These are phyloP conservation scores for Emesis castigata DNA, from an alignment of 2,888 invertebrate genomes.

Conservation along the genomic window DNA sequence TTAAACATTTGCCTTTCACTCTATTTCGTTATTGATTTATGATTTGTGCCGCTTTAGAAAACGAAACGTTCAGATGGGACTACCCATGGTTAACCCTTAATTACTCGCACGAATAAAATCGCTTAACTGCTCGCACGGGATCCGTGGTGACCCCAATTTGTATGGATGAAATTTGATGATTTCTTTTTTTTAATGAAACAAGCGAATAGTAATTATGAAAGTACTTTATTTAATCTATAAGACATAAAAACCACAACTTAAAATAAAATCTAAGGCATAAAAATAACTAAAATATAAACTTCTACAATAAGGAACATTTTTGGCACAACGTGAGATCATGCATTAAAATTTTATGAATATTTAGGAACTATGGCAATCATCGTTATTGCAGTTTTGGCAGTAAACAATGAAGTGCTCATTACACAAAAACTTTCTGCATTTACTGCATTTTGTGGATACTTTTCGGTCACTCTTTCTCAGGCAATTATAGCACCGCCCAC, in stretches of 20 bases:
- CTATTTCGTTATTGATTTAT: too few relatives aligned
- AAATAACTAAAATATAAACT: slow-evolving; percentile 21
- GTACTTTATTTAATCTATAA: slow-evolving; percentile 15
- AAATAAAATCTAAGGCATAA: not conserved
- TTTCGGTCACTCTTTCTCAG: slow-evolving; percentile 21
- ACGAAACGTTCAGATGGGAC: too few relatives aligned
- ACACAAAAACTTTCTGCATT: slow-evolving; percentile 30
- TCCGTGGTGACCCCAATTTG: slow-evolving; percentile 32
- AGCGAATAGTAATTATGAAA: slow-evolving; percentile 32
- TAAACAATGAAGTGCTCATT: slow-evolving; percentile 30
- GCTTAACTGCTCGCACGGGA: slow-evolving; percentile 24
- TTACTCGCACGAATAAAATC: slow-evolving; percentile 29
- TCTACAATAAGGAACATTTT: slow-evolving; percentile 24
- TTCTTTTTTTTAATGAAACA: slow-evolving; percentile 29
- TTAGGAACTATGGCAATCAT: slow-evolving; percentile 34
- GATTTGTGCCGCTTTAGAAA: too few relatives aligned
- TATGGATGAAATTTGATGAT: slow-evolving; percentile 31
- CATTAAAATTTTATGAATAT: slow-evolving; percentile 29
- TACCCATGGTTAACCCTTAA: slow-evolving; percentile 23
- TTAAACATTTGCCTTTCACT: too few relatives aligned
- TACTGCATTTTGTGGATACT: slow-evolving; percentile 29
- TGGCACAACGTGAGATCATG: slow-evolving; percentile 25
- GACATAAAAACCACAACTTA: not conserved
- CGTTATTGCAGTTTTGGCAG: slow-evolving; percentile 31
- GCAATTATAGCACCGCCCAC: slow-evolving; percentile 23